Base-by-base conservation (phyloP, 2,113 vertebrate species). In the Rhynchomys soricoides region DNA sequence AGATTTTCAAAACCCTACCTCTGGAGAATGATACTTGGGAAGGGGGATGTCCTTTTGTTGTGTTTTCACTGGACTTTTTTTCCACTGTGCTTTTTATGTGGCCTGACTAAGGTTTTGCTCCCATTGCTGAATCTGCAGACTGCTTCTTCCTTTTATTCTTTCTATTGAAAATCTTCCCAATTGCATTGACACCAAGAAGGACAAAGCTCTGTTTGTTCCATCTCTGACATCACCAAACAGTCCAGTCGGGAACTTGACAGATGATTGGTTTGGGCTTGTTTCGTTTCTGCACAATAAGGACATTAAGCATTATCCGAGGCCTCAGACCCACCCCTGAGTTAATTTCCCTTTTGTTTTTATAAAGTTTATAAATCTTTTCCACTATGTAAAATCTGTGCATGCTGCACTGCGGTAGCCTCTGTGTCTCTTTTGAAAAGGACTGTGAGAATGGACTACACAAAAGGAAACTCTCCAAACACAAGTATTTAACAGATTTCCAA, bases 181-280 rank as follows among this genome's bases (percentile, higher is more conserved):
- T 82, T 92, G 82, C 95, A 91, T 0, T 96, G 95, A 95, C 89
- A 97, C 93, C 92, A 59, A 0, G 4, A 70, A 96, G 71, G 57
- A 97, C 96, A 96, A 98, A 98, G 89, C 68, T 95, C 87, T 75
- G 85, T 89, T 98, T 98, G 96, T 95, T 91, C 91, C 88, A 87
- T 97, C 98, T 66, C 93, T 96, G 89, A 94, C 98, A 97, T 97
- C 95, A 94, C 94, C 97, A 97, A 96, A 97, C 87, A 97, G 24
- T 92, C 81, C 59, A 4, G 91, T 97, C 92, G 79, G 9, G n/a
- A 95, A 96, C 96, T 66, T 87, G 26, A 64, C 68, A 77, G 78
- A 97, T 96, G 10, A 62, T 97, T 91, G 73, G 64, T 97, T 98
- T 93, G 45, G 78, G 70, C 96, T 82, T 95, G 40, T 64, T 96